phyloP scores from a whole-genome alignment of 2,113 vertebrate species.

The Otocyon megalotis region DNA sequence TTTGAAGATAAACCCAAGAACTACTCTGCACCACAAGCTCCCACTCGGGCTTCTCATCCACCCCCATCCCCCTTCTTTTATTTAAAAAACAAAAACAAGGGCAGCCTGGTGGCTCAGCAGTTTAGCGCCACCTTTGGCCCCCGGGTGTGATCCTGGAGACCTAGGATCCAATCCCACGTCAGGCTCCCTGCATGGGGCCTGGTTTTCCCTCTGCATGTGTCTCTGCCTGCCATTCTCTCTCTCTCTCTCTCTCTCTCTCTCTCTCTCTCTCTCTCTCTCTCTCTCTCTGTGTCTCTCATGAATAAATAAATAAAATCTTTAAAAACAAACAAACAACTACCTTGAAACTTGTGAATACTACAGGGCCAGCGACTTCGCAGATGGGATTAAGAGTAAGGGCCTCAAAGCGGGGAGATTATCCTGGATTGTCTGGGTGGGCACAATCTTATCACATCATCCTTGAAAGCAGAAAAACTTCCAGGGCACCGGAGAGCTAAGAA shows the following conservation, averaged over 20 bases:
- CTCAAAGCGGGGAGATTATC: not conserved
- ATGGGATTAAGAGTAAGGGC: not conserved
- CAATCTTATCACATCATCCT: not conserved
- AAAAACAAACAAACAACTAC: no score
- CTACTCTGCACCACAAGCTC: not conserved
- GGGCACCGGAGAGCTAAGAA: not conserved
- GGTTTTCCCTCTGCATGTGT: no score
- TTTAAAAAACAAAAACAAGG: not conserved
- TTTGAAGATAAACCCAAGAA: constrained; percentile 40
- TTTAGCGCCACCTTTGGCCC: no score
- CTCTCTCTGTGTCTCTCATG: no score
- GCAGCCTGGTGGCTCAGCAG: no score
- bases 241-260: no score
- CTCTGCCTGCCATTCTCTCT: no score
- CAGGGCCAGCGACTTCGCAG: not conserved
- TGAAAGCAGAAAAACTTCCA: not conserved
- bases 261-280: no score
- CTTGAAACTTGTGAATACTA: not conserved
- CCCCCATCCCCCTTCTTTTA: not conserved
- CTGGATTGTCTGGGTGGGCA: not conserved
- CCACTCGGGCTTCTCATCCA: not conserved
- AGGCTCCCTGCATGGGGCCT: no score
- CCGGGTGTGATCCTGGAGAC: no score
- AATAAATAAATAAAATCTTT: no score
- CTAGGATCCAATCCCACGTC: no score